Evolutionary conservation across 2,113 vertebrate genomes (phyloP), one percentile per base, ranked within the genome.

Genomic region (Rhinoptilus africanus): DNA sequence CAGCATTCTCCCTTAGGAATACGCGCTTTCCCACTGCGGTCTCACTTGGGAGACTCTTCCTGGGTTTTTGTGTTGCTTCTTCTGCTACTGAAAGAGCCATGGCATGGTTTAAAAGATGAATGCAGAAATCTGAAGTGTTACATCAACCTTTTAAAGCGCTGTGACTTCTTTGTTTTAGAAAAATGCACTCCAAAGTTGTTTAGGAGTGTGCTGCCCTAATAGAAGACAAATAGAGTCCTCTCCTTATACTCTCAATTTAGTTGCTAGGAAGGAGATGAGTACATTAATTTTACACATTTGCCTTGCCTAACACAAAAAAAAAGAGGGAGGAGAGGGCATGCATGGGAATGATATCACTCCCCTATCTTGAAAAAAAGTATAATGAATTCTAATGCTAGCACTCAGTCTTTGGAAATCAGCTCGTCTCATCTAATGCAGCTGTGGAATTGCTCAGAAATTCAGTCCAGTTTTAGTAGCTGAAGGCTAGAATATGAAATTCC

Each of bases 1-100:
- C 43, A 91, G 72, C 60, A 9, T 96, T 92, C 91, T 97, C 95
- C 71, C 51, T 85, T 74, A 92, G 81, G 83, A 89, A 88, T 93
- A 57, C 1, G 11, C 88, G 67, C 77, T 92, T 96, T 89, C 47
- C 15, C 64, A 26, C 48, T 89, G 63, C 18, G 24, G 45, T 93
- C 93, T 96, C 59, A 26, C 87, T 92, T 53, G 37, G 80, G 95
- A 96, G 68, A 56, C 30, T 15, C 39, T 64, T 64, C 39, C 14
- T 87, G 37, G 56, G 18, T 18, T 88, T 85, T 71, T 93, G 57
- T 84, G 16, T 50, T 14, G 11, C 85, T 97, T 60, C 57, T 94
- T 78, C 73, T 59, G 57, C 73, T 89, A 14, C 80, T 86, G 88
- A 89, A 93, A 80, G 75, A 85, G 85, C 83, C 10, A 7, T 45